Base-by-base conservation (phyloP, 2,797 vertebrate species). In the Gymnocypris eckloni region DNA sequence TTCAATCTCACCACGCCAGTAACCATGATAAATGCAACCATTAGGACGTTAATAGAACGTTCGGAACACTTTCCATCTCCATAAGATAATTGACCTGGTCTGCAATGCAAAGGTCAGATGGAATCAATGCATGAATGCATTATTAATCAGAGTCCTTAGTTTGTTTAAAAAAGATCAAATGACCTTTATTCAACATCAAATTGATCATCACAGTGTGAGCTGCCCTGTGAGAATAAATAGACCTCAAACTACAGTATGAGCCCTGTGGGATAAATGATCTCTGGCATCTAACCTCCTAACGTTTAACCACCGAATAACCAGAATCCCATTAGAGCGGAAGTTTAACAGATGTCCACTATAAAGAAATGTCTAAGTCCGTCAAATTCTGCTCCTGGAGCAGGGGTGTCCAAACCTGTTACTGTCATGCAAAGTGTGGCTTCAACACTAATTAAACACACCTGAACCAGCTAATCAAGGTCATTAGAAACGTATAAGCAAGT, bases 151-250 rank as follows among this genome's bases (percentile, higher is more conserved):
- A 89, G 83, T 89, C 90, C 86, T 90, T 87, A 80, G 91, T 93
- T 92, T 93, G 84, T 93, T 93, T 91, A 92, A 92, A 93, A 91
- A 90, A 86, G 90, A 92, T 93, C 84, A 91, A 90, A 92, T 93
- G 90, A 94, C 93, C 92, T 94, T 94, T 93, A 93, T 87, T 86
- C 90, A 91, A 90, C 90, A 92, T 90, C 88, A 86, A 90, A 93
- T 91, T 92, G 91, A 93, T 93, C 91, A 91, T 90, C 71, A 54
- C 86, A 80, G 90, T 64, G 41, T 85, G 83, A 84, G 80, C 89
- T 76, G 75, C 85, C 73, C 67, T 50, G 43, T n/a, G 79, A 87
- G 37, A 86, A 88, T 83, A 87, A 90, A 86, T 85, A 61, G 56
- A 81, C 88, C 82, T 78, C 76, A 87, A 77, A 85, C 43, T 72